These are phyloP conservation scores for Merops nubicus DNA, from an alignment of 2,113 vertebrate species.

Conservation along the genomic window DNA sequence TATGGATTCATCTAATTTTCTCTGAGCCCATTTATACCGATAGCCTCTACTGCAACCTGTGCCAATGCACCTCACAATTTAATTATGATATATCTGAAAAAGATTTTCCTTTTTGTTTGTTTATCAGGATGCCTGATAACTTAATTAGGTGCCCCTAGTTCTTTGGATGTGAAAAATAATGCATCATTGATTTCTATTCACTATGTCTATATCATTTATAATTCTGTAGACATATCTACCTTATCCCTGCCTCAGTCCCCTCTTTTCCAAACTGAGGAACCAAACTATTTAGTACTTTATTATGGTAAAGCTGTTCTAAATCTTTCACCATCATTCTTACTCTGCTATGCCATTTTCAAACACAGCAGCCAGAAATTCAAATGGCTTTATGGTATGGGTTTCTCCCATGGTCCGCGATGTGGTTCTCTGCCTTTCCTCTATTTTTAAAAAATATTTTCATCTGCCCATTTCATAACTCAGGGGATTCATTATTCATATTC, in stretches of 20 bases:
- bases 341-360: neutral
- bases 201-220: neutral
- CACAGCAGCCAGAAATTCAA: neutral
- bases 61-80: constrained; percentile 43
- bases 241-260: neutral
- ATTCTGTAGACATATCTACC: neutral
- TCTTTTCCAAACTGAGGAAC: neutral
- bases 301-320: neutral
- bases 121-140: constrained; percentile 54
- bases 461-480: neutral
- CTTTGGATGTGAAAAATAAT: constrained; percentile 33
- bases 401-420: neutral
- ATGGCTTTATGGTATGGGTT: neutral
- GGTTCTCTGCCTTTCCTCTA: neutral
- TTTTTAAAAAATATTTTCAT: neutral
- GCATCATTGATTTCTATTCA: neutral
- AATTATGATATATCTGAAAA: constrained; percentile 57
- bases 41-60: constrained; percentile 19
- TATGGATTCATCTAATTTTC: constrained; percentile 51
- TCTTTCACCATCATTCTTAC: neutral
- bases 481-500: constrained; percentile 7
- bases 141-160: neutral
- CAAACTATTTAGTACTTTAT: neutral
- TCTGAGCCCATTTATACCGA: constrained; percentile 29
- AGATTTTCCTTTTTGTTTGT: constrained; percentile 60